Conservation (phyloP, 1,140 invertebrate genomes). For the Zaprionus nigranus region DNA sequence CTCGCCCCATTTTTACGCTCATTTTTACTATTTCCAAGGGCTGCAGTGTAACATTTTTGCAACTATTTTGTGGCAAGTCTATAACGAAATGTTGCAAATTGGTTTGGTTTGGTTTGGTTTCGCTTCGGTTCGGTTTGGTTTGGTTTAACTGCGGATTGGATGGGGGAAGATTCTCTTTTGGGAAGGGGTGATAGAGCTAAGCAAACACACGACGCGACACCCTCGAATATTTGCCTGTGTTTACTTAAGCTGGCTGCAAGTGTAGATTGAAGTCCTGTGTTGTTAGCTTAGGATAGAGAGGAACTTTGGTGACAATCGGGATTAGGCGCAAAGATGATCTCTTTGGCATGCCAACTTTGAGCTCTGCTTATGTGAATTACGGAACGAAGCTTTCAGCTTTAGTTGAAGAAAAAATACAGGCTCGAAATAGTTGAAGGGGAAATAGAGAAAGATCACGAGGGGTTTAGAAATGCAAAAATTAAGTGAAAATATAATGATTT, state of each 20-base stretch:
- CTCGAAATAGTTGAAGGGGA: too few relatives aligned
- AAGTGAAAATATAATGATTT: too few relatives aligned
- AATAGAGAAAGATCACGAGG: too few relatives aligned
- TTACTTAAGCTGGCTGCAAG: neutral
- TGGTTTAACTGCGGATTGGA: slow-evolving; percentile 5
- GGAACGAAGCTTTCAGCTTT: neutral
- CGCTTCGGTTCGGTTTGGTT: neutral
- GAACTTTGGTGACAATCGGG: neutral
- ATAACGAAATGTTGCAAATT: slow-evolving; percentile 68
- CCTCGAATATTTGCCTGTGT: neutral
- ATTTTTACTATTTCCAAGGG: slow-evolving; percentile 7
- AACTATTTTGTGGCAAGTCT: slow-evolving; percentile 58
- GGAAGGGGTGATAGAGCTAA: neutral
- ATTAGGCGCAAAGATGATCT: slow-evolving; percentile 1
- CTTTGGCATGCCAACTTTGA: neutral
- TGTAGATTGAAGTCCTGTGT: neutral
- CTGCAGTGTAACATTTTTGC: slow-evolving; percentile 36
- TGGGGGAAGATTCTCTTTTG: slow-evolving; percentile 8
- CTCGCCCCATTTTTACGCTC: neutral
- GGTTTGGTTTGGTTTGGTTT: slow-evolving; percentile 43
- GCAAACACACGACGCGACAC: neutral
- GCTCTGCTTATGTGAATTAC: neutral
- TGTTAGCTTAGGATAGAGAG: neutral
- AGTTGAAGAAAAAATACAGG: too few relatives aligned
- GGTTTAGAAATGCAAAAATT: too few relatives aligned